A percentile compares a stretch with the other conserved stretches of the same genome.
Conservation (phyloP, 2,888 invertebrate genomes). For the Drosophila testacea region DNA sequence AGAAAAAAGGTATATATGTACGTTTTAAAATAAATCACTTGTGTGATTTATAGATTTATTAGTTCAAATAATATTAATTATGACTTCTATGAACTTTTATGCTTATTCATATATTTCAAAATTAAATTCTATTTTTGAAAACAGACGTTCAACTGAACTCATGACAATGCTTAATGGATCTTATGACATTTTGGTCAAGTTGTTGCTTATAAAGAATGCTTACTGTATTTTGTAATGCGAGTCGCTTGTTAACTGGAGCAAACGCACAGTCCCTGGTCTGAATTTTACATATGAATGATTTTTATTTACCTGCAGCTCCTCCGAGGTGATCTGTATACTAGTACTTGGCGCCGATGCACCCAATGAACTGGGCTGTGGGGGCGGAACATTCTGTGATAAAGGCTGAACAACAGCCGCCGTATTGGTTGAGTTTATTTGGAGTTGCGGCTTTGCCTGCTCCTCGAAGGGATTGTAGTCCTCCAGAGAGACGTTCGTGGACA, state of each 20-base stretch:
- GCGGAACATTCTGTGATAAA: conserved; percentile 82
- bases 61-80: too few relatives aligned
- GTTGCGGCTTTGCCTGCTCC: conserved; percentile 87
- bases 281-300: conserved; percentile 3
- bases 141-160: too few relatives aligned
- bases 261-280: conserved; percentile 2
- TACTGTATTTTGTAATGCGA: conserved; percentile 27
- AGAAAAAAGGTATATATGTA: too few relatives aligned
- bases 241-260: conserved; percentile 40
- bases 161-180: too few relatives aligned
- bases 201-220: too few relatives aligned
- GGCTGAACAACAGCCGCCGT: conserved; percentile 84
- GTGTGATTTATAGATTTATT: too few relatives aligned
- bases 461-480: conserved; percentile 99
- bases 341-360: conserved; percentile 84
- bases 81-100: too few relatives aligned
- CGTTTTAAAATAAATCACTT: too few relatives aligned
- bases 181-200: too few relatives aligned
- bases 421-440: conserved; percentile 86
- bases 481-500: conserved; percentile 88
- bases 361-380: conserved; percentile 68
- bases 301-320: conserved; percentile 89
- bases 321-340: conserved; percentile 87
- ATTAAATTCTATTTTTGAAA: too few relatives aligned
- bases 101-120: too few relatives aligned